These are phyloP conservation scores for Gasterosteus nipponicus DNA, from an alignment of 2,113 vertebrate genomes.

Conservation along the genomic window DNA sequence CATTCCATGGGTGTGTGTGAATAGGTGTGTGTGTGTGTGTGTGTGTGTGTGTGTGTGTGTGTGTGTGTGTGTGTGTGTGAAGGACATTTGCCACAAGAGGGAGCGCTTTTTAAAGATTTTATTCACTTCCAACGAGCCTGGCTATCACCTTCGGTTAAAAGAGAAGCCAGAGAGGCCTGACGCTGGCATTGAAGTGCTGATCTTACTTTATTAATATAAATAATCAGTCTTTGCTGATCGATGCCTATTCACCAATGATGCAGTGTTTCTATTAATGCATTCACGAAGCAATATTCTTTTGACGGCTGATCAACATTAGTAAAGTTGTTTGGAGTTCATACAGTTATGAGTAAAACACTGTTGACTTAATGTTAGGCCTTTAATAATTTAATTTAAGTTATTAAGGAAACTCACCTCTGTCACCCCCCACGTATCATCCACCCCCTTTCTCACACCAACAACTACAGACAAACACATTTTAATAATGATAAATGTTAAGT, in stretches of 20 bases:
- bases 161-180: not conserved
- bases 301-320: not conserved
- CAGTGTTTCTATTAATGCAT: not conserved
- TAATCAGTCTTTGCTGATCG: not conserved
- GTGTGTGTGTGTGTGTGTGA: not conserved
- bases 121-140: not conserved
- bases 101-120: constrained; percentile 39
- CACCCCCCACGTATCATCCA: constrained; percentile 9
- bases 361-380: not conserved
- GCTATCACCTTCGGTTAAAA: not conserved
- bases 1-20: not conserved
- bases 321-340: not conserved
- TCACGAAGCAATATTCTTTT: not conserved
- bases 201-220: constrained; percentile 1
- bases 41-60: not conserved
- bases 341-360: not conserved
- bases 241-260: not conserved
- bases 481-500: not conserved
- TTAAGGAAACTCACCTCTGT: constrained; percentile 13
- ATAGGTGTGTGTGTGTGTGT: too few species aligned
- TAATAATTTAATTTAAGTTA: constrained; percentile 10
- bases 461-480: not conserved
- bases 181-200: not conserved
- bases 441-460: not conserved
- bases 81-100: constrained; percentile 55